A percentile compares a stretch with the other conserved stretches of the same genome.
These are phyloP conservation scores for Pogonognathellus flavescens DNA, from an alignment of 1,140 invertebrate species.

Conservation along the genomic window DNA sequence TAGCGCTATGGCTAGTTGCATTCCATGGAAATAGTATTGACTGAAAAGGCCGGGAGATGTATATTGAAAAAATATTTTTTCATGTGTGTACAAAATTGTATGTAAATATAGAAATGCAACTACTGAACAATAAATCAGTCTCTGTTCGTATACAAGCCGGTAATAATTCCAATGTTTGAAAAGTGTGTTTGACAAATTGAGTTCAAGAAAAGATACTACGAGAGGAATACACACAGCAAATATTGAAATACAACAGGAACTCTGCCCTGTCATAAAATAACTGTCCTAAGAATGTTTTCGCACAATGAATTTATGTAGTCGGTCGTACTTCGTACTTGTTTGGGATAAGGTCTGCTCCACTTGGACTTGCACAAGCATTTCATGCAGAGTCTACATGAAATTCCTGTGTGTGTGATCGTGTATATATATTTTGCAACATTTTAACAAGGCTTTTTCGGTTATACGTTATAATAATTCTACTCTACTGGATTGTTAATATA, in stretches of 20 bases:
- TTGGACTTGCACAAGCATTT: no score
- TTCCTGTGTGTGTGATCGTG: no score
- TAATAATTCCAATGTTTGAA: constrained; percentile 27
- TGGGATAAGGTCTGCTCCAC: neutral
- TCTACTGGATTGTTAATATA: no score
- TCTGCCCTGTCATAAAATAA: constrained; percentile 39
- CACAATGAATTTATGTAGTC: constrained; percentile 46
- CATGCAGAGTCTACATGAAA: no score
- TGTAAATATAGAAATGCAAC: neutral
- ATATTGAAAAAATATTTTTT: no score
- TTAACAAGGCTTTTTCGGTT: no score
- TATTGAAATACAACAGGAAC: constrained; percentile 12
- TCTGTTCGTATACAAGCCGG: neutral
- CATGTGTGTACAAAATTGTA: neutral
- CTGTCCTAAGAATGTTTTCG: constrained; percentile 37
- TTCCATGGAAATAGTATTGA: no score
- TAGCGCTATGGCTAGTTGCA: no score
- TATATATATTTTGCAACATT: no score
- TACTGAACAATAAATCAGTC: constrained; percentile 25
- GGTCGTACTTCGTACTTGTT: neutral
- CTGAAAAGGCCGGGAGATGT: no score
- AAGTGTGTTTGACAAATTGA: constrained; percentile 38
- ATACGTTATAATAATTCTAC: no score
- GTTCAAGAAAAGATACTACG: constrained; percentile 12
- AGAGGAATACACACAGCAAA: constrained; percentile 5